A percentile compares a stretch with the other conserved stretches of the same genome.
These are phyloP conservation scores for Tychaedon coryphoeus DNA, from an alignment of 2,113 vertebrate species.

Conservation along the genomic window DNA sequence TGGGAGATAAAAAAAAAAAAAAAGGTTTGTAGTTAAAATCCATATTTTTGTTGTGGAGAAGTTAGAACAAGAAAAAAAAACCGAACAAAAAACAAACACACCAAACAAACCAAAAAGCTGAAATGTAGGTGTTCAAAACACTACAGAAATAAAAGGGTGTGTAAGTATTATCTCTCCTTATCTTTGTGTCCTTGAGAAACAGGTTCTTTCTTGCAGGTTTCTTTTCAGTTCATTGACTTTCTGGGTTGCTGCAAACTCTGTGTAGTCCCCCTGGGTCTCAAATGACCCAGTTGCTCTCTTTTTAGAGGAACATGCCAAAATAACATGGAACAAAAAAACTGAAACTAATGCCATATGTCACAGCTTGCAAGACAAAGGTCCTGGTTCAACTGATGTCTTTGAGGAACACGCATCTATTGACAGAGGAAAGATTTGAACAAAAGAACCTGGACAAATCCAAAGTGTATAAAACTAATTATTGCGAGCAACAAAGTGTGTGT, in stretches of 20 bases:
- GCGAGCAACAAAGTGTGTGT: not conserved
- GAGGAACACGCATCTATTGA: not conserved
- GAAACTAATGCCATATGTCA: not conserved
- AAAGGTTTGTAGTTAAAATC: not conserved
- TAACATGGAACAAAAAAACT: not conserved
- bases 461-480: not conserved
- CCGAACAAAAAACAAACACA: rapidly evolving
- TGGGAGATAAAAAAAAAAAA: not conserved
- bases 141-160: not conserved
- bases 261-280: not conserved
- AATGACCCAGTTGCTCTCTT: not conserved
- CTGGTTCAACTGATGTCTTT: not conserved
- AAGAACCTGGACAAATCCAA: not conserved
- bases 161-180: not conserved
- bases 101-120: not conserved
- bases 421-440: not conserved
- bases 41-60: not conserved
- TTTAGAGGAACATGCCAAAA: not conserved
- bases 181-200: not conserved
- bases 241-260: not conserved
- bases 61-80: not conserved
- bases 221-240: not conserved
- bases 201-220: not conserved
- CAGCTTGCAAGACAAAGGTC: not conserved
- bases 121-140: not conserved